Conservation (phyloP, 2,888 invertebrate species). For the Encarsia formosa region DNA sequence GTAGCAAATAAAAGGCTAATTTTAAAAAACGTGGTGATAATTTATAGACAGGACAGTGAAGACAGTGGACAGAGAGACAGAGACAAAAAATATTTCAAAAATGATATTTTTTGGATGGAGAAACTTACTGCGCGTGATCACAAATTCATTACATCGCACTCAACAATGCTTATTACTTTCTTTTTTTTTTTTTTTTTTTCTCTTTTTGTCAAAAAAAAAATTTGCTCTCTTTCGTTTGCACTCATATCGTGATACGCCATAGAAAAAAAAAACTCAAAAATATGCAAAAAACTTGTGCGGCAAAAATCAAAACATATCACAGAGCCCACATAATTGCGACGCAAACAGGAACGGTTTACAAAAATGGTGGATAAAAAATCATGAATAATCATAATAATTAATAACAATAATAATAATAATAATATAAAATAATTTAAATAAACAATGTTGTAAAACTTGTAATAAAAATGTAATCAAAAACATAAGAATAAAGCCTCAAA, state of each 20-base stretch:
- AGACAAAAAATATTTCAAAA: slow-evolving; percentile 40
- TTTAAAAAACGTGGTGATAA: slow-evolving; percentile 12
- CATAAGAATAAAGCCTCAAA: too few species aligned
- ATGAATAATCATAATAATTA: slow-evolving; percentile 16
- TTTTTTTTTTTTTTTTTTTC: slow-evolving; percentile 26
- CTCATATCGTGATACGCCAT: slow-evolving; percentile 38
- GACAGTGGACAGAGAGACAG: slow-evolving; percentile 40
- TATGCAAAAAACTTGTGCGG: slow-evolving; percentile 45
- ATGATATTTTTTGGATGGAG: slow-evolving; percentile 52
- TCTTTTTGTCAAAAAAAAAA: slow-evolving; percentile 27
- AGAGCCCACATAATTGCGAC: slow-evolving; percentile 30
- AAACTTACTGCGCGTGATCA: slow-evolving; percentile 42
- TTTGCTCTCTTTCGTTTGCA: slow-evolving; percentile 3
- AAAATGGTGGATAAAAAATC: slow-evolving; percentile 11
- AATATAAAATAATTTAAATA: background rate
- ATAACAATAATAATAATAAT: slow-evolving; percentile 14
- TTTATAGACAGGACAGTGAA: slow-evolving; percentile 16
- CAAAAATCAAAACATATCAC: slow-evolving; percentile 38
- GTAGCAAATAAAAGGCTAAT: slow-evolving; percentile 26
- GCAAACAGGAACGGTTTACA: slow-evolving; percentile 16
- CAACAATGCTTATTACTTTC: slow-evolving; percentile 9
- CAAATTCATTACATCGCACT: slow-evolving; percentile 29
- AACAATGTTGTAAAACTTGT: too few species aligned
- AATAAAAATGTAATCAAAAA: too few species aligned
- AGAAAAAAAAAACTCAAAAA: slow-evolving; percentile 49